phyloP scores from a whole-genome alignment of 2,113 vertebrate genomes.

The Microcebus lehilahytsara region DNA sequence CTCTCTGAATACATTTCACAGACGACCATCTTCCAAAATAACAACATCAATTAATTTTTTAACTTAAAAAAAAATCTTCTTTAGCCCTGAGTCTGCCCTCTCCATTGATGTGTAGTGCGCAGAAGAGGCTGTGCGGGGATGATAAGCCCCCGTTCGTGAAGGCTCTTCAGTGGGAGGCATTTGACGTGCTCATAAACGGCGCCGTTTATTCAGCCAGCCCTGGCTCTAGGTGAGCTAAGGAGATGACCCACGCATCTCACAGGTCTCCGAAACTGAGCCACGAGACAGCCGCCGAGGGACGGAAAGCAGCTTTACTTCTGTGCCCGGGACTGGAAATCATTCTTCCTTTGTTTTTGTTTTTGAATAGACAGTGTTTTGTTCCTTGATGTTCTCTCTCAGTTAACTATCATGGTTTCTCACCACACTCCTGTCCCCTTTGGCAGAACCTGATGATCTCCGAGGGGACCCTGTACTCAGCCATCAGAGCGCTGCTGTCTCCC shows the following conservation, averaged over 20 bases:
- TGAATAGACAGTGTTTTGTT: neutral
- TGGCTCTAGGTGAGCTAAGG: rapidly evolving
- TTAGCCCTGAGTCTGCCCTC: conserved; percentile 53
- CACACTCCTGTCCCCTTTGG: conserved; percentile 58
- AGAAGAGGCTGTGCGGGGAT: conserved; percentile 71
- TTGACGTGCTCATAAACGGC: neutral
- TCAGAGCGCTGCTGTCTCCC: conserved; percentile 52
- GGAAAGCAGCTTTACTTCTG: neutral
- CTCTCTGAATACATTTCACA: conserved; percentile 68
- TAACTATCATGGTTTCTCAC: neutral
- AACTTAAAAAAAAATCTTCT: conserved; percentile 66
- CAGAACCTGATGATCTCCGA: conserved; percentile 82
- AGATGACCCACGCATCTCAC: neutral
- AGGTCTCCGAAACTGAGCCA: neutral
- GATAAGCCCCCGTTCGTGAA: conserved; percentile 77
- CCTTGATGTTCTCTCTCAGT: neutral
- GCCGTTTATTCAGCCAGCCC: conserved; percentile 55
- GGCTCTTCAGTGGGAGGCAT: conserved; percentile 13
- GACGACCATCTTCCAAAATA: conserved; percentile 71
- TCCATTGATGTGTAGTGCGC: conserved; percentile 59
- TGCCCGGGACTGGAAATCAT: neutral
- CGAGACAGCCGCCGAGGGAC: rapidly evolving
- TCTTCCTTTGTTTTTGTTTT: neutral
- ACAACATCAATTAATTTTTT: conserved; percentile 82
- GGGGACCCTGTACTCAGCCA: conserved; percentile 75